Conservation (phyloP, 2,888 invertebrate genomes). For the Stratiomys singularior region DNA sequence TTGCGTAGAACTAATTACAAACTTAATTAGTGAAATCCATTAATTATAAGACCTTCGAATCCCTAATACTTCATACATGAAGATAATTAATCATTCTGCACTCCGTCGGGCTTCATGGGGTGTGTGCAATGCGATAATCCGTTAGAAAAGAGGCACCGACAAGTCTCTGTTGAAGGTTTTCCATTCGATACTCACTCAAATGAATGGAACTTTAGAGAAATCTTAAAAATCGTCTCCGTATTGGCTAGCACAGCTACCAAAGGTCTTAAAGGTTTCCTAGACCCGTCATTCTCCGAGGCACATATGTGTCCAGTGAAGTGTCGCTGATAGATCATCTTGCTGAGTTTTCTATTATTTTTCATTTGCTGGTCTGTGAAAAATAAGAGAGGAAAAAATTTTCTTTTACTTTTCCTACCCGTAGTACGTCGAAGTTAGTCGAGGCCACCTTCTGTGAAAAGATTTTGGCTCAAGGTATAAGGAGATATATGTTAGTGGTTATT, state of each 20-base stretch:
- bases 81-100: conserved; percentile 50
- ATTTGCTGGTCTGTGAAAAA: no score
- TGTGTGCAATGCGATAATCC: conserved; percentile 43
- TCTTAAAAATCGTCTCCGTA: conserved; percentile 22
- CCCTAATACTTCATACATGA: conserved; percentile 31
- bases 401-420: not conserved
- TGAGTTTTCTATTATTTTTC: not conserved
- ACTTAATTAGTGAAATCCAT: conserved; percentile 52
- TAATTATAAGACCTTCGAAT: conserved; percentile 51
- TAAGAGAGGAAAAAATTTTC: not conserved
- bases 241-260: conserved; percentile 20
- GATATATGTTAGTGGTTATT: conserved; percentile 9
- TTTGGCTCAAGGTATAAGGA: conserved; percentile 1
- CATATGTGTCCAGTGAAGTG: conserved; percentile 6
- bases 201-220: not conserved
- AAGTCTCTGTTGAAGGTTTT: conserved; percentile 31
- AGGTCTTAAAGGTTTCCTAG: not conserved
- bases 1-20: conserved; percentile 51
- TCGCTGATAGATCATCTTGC: conserved; percentile 11
- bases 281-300: conserved; percentile 1
- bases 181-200: not conserved
- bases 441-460: conserved; percentile 37
- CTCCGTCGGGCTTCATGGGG: conserved; percentile 33
- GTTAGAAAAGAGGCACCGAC: conserved; percentile 41
- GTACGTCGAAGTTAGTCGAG: not conserved